Base-by-base conservation (phyloP, 2,113 vertebrate species). In the Oxyruncus cristatus region DNA sequence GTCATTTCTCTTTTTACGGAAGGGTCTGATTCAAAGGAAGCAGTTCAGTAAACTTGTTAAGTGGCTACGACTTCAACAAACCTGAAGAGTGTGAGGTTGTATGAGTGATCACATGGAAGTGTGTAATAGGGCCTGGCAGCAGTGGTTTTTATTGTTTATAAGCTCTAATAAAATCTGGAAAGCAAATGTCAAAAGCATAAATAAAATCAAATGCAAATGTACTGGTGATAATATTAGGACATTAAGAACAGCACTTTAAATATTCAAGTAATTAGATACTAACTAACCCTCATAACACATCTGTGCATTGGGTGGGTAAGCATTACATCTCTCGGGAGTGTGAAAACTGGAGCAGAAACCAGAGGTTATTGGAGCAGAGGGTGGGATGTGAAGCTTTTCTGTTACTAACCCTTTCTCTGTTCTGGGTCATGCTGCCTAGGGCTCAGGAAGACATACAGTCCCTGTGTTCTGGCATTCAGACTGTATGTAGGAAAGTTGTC, bases 161-260 rank as follows among this genome's bases (percentile, higher is more conserved):
- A 74, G 17, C 9, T 35, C 11, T 81, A 81, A 91, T 75, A 84
- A 95, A 94, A 91, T 89, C 55, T 67, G 23, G n/a, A 81, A 78
- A 62, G 20, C 19, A 90, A 95, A 95, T 74, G 33, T 88, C 82
- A 96, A 63, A 85, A 74, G 14, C 39, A 68, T 84, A 80, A 96
- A 91, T 85, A 85, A 93, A 88, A 77, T 39, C 20, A 33, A 77
- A 80, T 67, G 42, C 70, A 79, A 93, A 80, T 70, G 4, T 76
- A 35, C 23, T 80, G 46, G 30, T 27, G 11, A 86, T 84, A 90
- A 88, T 76, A 86, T 88, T 80, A 88, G 32, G 78, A 90, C 42
- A 71, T 90, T 52, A 85, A 55, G 27, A 82, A 41, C 30, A 95
- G 9, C 75, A 55, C 16, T 88, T 83, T 58, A 88, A 94, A 85